Evolutionary conservation across 2,888 invertebrate species (phyloP), one percentile per base, ranked within the genome.

Genomic region (Troilus luridus): DNA sequence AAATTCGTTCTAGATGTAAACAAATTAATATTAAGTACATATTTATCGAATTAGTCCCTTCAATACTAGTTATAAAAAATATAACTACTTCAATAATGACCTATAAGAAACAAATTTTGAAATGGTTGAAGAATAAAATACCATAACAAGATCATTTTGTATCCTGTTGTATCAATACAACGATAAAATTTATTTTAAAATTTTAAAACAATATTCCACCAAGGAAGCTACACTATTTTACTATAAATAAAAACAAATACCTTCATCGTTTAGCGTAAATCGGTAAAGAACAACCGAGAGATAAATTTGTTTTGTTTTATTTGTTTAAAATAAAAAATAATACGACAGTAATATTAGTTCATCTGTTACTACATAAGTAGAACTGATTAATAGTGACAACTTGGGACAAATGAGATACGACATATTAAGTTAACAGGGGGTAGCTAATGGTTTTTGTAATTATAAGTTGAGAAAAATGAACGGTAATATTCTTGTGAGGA

Each of bases 291-390:
- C 85, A 85, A 54, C 41, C 56, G 56, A 85, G 85, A 0, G 56
- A 85, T 56, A 85, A 85, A 85, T 85, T 85, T 85, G 56, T 56
- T 85, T 85, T 85, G 85, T 85, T 85, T 85, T 85, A 85, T 85
- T 58, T 56, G 41, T 41, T 41, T 41, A 41, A 41, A 19, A 17
- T 14, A 21, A 58, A 85, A 85, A 1, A 85, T 2, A 85, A 58
- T 85, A 56, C 19, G 85, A 9, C 17, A 85, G 56, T n/a, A 56
- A 41, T 41, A 5, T 41, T n/a, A 6, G n/a, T 12, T 14, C 85
- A 85, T 58, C 56, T 85, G 85, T 58, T 5, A 11, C 17, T 59
- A 21, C 1, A 11, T 0, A 56, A 54, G 7, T 81, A 21, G 12
- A 56, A 7, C 0, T n/a, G n/a, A 41, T 56, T 56, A n/a, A 11